These are phyloP conservation scores for Ptiloglossa arizonensis DNA, from an alignment of 1,140 invertebrate species.

Conservation along the genomic window DNA sequence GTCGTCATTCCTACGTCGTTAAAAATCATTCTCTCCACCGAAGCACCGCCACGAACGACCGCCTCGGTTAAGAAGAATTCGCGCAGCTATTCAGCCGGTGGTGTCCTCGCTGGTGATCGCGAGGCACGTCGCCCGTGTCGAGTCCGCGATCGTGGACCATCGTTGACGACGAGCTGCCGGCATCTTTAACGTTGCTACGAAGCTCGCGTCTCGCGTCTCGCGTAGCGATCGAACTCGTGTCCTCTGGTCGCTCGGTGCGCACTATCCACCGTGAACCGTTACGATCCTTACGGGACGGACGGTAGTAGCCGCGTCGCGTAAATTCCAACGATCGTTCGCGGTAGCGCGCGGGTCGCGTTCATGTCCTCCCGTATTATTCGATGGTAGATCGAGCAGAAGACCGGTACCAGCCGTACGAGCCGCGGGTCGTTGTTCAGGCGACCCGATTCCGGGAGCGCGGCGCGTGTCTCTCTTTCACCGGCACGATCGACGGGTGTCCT, in stretches of 20 bases:
- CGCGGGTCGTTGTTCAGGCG: neutral
- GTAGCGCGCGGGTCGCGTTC: no score
- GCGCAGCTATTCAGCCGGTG: slow-evolving; percentile 33
- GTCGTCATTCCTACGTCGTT: slow-evolving; percentile 9
- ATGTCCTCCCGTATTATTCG: neutral
- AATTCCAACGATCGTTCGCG: no score
- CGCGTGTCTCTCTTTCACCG: slow-evolving; percentile 31
- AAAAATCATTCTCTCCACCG: slow-evolving; percentile 7
- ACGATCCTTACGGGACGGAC: no score
- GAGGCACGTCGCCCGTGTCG: neutral
- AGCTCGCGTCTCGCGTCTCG: no score
- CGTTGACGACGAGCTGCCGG: neutral
- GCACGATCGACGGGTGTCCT: slow-evolving; percentile 1
- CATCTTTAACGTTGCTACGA: neutral
- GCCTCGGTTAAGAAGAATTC: neutral
- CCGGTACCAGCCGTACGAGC: slow-evolving; percentile 5
- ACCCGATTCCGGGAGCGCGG: slow-evolving; percentile 21
- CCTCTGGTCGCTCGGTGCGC: no score
- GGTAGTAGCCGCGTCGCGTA: no score
- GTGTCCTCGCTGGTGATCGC: neutral
- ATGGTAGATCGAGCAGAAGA: neutral
- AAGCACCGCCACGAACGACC: no score
- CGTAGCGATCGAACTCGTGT: neutral
- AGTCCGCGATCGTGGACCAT: neutral
- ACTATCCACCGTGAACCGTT: no score